Conservation (phyloP, 1,140 invertebrate species). For the Eciton burchellii region DNA sequence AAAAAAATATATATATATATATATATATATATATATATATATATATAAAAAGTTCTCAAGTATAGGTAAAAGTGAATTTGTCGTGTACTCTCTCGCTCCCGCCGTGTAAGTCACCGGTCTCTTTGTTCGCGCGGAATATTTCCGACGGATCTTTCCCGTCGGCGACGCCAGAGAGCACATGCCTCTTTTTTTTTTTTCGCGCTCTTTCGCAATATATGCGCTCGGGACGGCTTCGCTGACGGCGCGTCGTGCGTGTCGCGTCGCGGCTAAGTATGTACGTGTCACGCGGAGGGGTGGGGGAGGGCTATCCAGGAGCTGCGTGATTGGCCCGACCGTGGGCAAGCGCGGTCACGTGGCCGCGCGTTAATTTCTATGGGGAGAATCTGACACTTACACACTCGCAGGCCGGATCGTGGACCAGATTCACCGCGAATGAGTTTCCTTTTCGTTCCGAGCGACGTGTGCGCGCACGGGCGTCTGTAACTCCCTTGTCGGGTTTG, state of each 20-base stretch:
- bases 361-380: conserved; percentile 73
- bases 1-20: too few relatives aligned
- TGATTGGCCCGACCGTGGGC: conserved; percentile 65
- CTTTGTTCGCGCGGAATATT: conserved; percentile 48
- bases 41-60: too few relatives aligned
- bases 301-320: conserved; percentile 54
- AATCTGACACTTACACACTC: conserved; percentile 60
- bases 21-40: too few relatives aligned
- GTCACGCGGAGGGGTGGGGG: conserved; percentile 64
- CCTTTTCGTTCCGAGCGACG: conserved; percentile 66
- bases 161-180: conserved; percentile 1
- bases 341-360: conserved; percentile 63
- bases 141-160: conserved; percentile 29
- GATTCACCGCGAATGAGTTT: conserved; percentile 63
- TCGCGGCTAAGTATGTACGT: conserved; percentile 55
- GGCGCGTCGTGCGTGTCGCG: conserved; percentile 35
- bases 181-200: conserved; percentile 52
- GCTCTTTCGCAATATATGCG: conserved; percentile 70
- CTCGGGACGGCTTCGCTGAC: conserved; percentile 65
- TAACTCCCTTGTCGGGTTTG: conserved; percentile 36
- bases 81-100: neutral
- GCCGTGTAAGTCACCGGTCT: neutral
- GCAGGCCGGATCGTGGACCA: conserved; percentile 59
- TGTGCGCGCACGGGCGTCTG: neutral
- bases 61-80: neutral